These are phyloP conservation scores for Asobara japonica DNA, from an alignment of 1,140 invertebrate species.

Conservation along the genomic window DNA sequence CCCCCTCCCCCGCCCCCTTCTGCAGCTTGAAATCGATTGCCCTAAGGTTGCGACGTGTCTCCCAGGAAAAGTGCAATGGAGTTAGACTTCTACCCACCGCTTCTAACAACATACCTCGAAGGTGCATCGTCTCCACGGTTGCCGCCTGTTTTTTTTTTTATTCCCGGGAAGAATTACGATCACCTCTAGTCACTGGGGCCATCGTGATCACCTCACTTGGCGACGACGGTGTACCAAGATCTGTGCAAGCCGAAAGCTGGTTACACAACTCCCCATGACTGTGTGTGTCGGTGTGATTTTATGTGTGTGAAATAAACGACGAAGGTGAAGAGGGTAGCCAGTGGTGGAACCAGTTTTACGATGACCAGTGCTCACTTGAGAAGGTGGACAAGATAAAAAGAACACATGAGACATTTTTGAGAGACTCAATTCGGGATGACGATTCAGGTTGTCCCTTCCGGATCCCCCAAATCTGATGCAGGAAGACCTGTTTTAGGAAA, in stretches of 20 bases:
- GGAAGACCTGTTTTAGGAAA: too few species aligned
- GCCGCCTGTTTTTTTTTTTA: not conserved
- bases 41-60: conserved; percentile 14
- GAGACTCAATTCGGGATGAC: too few species aligned
- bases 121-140: conserved; percentile 2
- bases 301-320: not conserved
- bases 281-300: not conserved
- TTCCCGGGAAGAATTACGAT: conserved; percentile 16
- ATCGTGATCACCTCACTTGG: conserved; percentile 6
- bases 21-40: not conserved
- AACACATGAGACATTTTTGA: not conserved
- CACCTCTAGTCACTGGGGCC: conserved; percentile 31
- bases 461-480: too few species aligned
- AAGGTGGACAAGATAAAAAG: not conserved
- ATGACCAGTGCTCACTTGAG: not conserved
- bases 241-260: conserved; percentile 42
- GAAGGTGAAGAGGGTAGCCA: conserved; percentile 13
- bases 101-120: conserved; percentile 1
- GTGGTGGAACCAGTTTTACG: conserved; percentile 34
- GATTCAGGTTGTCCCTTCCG: too few species aligned
- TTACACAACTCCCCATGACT: conserved; percentile 19
- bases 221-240: conserved; percentile 16
- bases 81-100: not conserved
- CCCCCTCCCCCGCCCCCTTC: not conserved
- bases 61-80: conserved; percentile 2